Conservation (phyloP, 1,140 invertebrate genomes). For the Dinoponera quadriceps region DNA sequence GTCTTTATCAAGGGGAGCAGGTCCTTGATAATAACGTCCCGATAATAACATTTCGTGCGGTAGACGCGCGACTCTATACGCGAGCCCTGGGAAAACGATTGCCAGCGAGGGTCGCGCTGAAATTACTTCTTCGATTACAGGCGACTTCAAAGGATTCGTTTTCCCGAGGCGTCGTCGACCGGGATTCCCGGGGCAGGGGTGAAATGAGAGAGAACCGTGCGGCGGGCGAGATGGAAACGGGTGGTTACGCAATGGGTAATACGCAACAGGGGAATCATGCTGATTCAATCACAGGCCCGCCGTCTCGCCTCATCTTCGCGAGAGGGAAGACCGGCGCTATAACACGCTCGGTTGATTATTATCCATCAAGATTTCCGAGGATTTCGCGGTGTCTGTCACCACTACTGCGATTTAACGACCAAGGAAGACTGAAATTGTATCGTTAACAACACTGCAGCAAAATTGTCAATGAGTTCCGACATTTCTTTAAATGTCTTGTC, state of each 20-base stretch:
- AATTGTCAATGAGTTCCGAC: too few relatives aligned
- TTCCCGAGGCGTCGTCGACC: conserved; percentile 31
- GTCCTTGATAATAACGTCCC: conserved; percentile 1
- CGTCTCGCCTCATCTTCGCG: conserved; percentile 26
- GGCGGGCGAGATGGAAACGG: conserved; percentile 15
- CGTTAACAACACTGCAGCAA: too few relatives aligned
- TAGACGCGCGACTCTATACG: neutral
- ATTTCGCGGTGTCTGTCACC: neutral
- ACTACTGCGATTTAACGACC: neutral
- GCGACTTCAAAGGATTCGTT: conserved; percentile 70
- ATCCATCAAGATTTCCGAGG: conserved; percentile 49
- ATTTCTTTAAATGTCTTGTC: too few relatives aligned
- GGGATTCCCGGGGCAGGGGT: conserved; percentile 14
- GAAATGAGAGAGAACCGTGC: conserved; percentile 24
- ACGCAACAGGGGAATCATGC: conserved; percentile 55
- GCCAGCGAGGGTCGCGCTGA: conserved; percentile 37
- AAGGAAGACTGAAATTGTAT: too few relatives aligned
- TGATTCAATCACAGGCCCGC: conserved; percentile 63
- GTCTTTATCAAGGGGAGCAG: conserved; percentile 27
- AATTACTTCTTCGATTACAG: conserved; percentile 74
- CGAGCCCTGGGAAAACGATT: conserved; percentile 35
- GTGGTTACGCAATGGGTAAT: conserved; percentile 65
- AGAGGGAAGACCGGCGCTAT: conserved; percentile 42
- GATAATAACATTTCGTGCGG: conserved; percentile 31
- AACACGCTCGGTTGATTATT: conserved; percentile 57